Percentiles rank a stretch among this genome's conserved stretches.
Evolutionary conservation across 2,888 invertebrate genomes (phyloP).

Genomic region (Habrosyne pyritoides): DNA sequence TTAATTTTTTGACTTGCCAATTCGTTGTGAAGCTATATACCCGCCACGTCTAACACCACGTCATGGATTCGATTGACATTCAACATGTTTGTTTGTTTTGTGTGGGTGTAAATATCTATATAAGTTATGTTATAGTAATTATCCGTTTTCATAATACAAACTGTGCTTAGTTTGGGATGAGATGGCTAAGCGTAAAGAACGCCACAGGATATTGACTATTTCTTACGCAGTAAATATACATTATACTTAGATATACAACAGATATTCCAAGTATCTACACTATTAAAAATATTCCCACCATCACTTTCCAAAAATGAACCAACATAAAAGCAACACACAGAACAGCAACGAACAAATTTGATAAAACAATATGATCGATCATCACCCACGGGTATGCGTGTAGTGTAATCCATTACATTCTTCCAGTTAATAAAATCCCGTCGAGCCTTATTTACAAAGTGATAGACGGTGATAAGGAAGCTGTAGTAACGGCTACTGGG

Average conservation of each 20-base stretch:
- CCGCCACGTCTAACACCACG: too few relatives aligned
- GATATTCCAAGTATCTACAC: not conserved
- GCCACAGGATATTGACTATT: too few relatives aligned
- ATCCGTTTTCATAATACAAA: too few relatives aligned
- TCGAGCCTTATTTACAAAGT: constrained; percentile 68
- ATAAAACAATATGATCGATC: constrained; percentile 55
- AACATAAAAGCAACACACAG: constrained; percentile 18
- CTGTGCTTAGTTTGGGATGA: too few relatives aligned
- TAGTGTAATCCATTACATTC: constrained; percentile 66
- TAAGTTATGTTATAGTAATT: too few relatives aligned
- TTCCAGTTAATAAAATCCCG: constrained; percentile 67
- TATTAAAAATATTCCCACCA: not conserved
- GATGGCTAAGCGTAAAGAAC: too few relatives aligned
- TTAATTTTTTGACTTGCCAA: too few relatives aligned
- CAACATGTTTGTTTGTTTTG: too few relatives aligned
- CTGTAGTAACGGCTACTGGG: constrained; percentile 55
- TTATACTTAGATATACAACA: not conserved
- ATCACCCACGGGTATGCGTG: constrained; percentile 47
- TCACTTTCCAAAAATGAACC: not conserved
- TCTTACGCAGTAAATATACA: too few relatives aligned
- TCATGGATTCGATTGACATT: too few relatives aligned
- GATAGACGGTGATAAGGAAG: constrained; percentile 42
- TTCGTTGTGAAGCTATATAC: too few relatives aligned
- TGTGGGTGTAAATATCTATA: too few relatives aligned
- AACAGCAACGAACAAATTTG: constrained; percentile 32